Evolutionary conservation across 92 coral and sea anemone species (phyloP), one percentile per base, ranked within the genome.

Genomic region (Epizoanthus ramosus): DNA sequence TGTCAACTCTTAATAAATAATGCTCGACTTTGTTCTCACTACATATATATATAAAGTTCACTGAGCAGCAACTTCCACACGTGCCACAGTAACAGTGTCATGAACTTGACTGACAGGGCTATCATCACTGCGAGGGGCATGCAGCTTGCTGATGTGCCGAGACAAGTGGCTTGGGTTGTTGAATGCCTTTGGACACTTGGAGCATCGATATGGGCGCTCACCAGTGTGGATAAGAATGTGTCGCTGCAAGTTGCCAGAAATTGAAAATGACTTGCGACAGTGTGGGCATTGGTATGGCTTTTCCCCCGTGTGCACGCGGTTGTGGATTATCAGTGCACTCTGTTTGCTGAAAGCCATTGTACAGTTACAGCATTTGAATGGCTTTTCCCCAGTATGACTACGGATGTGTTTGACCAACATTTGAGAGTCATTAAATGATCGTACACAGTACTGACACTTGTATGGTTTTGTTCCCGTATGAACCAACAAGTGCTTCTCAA

Each of bases 81-180:
- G 18, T 41, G 82, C 25, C 19, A 6, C 57, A 77, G 63, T 60
- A 43, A 24, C 58, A 35, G 18, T 57, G 2, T 57, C 80, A 19
- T 59, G 82, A 24, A 39, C 57, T 68, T 76, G 81, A 39, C 81
- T 59, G n/a, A 43, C 16, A 59, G 82, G 82, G 23, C 82, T 70
- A 39, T 77, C 82, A 12, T 77, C 82, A 61, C 8, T 45, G 24
- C 92, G 94, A 3, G 97, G 97, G 7, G 95, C 92, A 68, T 96
- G 99, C 9, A 94, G 95, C 71, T 89, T 96, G 75, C 93, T 90
- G 4, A 92, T 92, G 74, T 96, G 99, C 45, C 99, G 90, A 1
- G 98, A 92, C 60, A 96, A 85, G 64, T 96, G 99, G 63, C 99
- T 96, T 2, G 98, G 98, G 85, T 96, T 96, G 87, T 96, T 96